These are phyloP conservation scores for Pseudonaja textilis DNA, from an alignment of 2,113 vertebrate species.

Conservation along the genomic window DNA sequence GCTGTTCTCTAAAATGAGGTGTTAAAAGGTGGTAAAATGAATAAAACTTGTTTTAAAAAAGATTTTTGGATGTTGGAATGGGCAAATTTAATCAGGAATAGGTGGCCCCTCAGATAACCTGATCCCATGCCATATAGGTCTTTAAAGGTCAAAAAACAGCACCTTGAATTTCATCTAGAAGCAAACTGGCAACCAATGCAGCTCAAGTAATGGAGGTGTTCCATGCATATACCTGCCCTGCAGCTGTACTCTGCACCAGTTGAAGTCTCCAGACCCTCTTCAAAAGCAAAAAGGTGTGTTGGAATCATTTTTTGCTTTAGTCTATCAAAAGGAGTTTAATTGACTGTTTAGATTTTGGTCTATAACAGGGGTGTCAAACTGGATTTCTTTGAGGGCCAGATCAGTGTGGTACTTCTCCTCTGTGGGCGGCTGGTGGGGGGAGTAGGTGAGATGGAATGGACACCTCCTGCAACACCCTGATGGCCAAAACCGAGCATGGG, in stretches of 20 bases:
- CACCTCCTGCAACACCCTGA: too few species aligned
- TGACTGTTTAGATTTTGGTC: background rate
- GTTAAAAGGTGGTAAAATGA: too few species aligned
- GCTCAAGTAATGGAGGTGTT: background rate
- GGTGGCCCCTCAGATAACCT: background rate
- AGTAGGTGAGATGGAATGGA: too few species aligned
- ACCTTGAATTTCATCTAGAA: background rate
- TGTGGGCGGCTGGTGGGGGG: too few species aligned
- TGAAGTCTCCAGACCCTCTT: background rate
- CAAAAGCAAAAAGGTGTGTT: background rate
- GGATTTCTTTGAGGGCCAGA: too few species aligned
- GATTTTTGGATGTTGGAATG: background rate
- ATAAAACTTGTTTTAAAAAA: background rate
- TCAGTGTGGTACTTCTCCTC: too few species aligned
- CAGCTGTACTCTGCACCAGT: background rate
- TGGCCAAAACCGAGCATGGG: too few species aligned
- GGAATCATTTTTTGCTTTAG: background rate
- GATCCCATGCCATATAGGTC: background rate
- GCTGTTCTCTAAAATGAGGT: too few species aligned
- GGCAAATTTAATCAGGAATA: background rate
- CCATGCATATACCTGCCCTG: background rate
- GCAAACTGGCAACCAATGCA: background rate
- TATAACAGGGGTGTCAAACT: background rate
- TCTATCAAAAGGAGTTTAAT: background rate
- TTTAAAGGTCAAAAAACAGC: background rate